Evolutionary conservation across 2,888 invertebrate genomes (phyloP).

Genomic region (Glyphotaelius pellucidus): DNA sequence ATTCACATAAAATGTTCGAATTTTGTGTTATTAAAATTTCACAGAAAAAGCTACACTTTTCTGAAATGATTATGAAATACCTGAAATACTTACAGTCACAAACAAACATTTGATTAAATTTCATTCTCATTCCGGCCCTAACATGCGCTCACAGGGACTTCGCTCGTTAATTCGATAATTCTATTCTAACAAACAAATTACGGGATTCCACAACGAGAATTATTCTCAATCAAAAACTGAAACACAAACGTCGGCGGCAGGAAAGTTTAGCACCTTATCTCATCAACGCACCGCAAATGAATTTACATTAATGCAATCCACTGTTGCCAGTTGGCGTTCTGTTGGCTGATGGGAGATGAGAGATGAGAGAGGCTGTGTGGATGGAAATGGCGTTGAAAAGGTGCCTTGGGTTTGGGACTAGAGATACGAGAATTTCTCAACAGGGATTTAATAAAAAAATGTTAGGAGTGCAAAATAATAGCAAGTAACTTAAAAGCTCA

Average conservation of each 20-base stretch:
- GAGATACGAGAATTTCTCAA: not conserved
- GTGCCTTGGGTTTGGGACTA: not conserved
- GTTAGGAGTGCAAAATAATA: too few relatives aligned
- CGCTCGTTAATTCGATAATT: not conserved
- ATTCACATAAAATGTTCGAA: not conserved
- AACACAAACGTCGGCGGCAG: constrained; percentile 7
- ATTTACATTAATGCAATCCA: constrained; percentile 30
- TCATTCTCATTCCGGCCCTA: not conserved
- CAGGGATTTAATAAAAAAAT: not conserved
- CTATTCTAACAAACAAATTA: not conserved
- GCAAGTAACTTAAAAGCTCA: too few relatives aligned
- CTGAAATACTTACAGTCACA: not conserved
- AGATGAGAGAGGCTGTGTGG: not conserved
- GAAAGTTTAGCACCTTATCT: constrained; percentile 15
- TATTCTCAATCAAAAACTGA: constrained; percentile 11
- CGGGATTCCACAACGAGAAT: constrained; percentile 6
- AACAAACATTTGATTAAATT: constrained; percentile 2
- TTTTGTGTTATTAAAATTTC: not conserved
- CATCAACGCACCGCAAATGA: constrained; percentile 33
- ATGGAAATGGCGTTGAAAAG: not conserved
- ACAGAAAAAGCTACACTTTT: not conserved
- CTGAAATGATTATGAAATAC: not conserved
- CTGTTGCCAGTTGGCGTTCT: not conserved
- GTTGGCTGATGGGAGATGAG: not conserved
- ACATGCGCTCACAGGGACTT: not conserved